Evolutionary conservation across 2,888 invertebrate species (phyloP), one percentile per base, ranked within the genome.

Genomic region (Lamproptera curius): DNA sequence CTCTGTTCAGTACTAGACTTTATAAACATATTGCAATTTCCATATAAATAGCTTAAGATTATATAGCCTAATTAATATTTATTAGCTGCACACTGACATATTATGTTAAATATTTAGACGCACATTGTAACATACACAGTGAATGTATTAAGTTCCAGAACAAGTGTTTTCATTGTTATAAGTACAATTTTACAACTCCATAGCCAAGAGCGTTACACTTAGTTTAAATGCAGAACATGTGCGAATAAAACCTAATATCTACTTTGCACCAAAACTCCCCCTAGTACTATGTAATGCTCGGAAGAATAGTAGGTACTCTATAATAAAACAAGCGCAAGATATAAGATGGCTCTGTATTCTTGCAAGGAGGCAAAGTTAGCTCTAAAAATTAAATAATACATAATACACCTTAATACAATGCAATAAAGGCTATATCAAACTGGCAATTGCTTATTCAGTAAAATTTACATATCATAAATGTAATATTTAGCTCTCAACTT

Each of bases 391-490:
- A 36, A 53, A 13, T 53, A 54, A 53, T 52, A 48, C 36, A 70
- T 62, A 67, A 50, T 64, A 51, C 47, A 61, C 75, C 63, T 59
- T 74, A 70, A 55, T 2, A 1, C 15, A 31, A 48, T 4, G 4
- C 1, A 37, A 60, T 73, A 81, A 65, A 75, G 79, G 67, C 64
- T 56, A 75, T 54, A 67, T 68, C 73, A 65, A 62, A 52, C 48
- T 54, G 56, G 54, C 61, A 44, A 31, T 64, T 58, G 63, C 59
- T 65, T 59, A 57, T 64, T 71, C 63, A 66, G 71, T 61, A 67
- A 79, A 80, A 84, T 86, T 84, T 86, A 82, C 83, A 84, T 84
- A 80, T 80, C 82, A 83, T 84, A 85, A 85, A 83, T 84, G 83
- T 85, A 79, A 85, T 85, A 84, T 83, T 85, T 84, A 82, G 80